phyloP scores from a whole-genome alignment of 2,113 vertebrate genomes.

The Myocastor coypus region DNA sequence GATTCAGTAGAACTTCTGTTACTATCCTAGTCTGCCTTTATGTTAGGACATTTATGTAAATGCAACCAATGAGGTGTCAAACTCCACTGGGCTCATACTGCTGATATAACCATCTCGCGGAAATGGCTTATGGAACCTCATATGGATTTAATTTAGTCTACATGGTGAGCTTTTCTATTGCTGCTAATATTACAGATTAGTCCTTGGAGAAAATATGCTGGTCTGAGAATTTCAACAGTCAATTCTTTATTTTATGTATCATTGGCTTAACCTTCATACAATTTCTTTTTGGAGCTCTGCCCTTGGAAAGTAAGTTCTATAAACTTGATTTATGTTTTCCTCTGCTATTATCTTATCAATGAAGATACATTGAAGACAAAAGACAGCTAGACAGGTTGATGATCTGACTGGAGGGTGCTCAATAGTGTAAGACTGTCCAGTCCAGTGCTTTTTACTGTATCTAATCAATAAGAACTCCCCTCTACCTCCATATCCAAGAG shows the following conservation, averaged over 20 bases:
- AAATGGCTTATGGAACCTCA: neutral
- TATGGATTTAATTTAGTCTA: constrained; percentile 1
- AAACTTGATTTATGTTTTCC: neutral
- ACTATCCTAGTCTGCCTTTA: neutral
- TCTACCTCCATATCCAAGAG: neutral
- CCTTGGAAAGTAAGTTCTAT: neutral
- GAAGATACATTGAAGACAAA: constrained; percentile 23
- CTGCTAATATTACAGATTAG: neutral
- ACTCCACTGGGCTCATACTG: neutral
- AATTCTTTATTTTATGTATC: constrained; percentile 37
- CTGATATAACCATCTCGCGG: neutral
- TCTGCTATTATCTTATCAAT: constrained; percentile 36
- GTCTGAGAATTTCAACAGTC: neutral
- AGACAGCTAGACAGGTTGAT: neutral
- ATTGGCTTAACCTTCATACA: constrained; percentile 33
- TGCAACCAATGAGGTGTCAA: neutral
- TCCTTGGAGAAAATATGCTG: neutral
- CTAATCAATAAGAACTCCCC: neutral
- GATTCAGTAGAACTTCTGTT: neutral
- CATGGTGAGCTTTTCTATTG: neutral
- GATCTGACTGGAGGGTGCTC: neutral
- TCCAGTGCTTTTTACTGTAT: neutral
- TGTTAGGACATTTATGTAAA: neutral
- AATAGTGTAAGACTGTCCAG: neutral
- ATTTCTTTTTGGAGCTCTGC: neutral